Conservation (phyloP, 1,140 invertebrate species). For the Zaprionus ghesquierei region DNA sequence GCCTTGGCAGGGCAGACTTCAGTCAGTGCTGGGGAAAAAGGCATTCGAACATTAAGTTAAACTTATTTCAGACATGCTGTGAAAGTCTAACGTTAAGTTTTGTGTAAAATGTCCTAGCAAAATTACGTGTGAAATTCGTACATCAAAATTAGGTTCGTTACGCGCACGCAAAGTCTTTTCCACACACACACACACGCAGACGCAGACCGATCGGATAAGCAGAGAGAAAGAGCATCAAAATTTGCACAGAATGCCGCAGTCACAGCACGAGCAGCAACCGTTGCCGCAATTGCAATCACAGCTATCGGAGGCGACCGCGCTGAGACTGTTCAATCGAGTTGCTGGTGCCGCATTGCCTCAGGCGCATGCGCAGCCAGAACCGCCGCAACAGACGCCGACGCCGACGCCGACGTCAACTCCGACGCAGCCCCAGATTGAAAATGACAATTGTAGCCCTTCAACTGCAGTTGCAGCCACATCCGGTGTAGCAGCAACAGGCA, state of each 20-base stretch:
- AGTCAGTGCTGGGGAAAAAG: background rate
- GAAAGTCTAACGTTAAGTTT: conserved; percentile 56
- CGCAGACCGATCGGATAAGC: background rate
- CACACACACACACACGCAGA: background rate
- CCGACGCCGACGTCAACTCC: background rate
- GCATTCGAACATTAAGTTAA: background rate
- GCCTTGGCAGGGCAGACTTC: background rate
- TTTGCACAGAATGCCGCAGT: conserved; percentile 20
- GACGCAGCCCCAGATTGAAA: background rate
- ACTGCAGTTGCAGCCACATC: background rate
- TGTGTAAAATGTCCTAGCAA: conserved; percentile 65
- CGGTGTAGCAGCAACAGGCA: background rate
- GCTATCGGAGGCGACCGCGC: conserved; percentile 52
- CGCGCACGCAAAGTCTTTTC: conserved; percentile 17
- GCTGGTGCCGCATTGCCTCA: background rate
- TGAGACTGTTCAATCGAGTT: conserved; percentile 49
- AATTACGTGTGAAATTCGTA: conserved; percentile 64
- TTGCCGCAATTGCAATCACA: background rate
- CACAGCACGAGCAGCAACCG: conserved; percentile 7
- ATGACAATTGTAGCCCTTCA: background rate
- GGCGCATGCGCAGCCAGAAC: background rate
- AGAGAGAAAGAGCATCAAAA: background rate
- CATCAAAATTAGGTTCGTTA: conserved; percentile 46
- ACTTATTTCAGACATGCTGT: conserved; percentile 38
- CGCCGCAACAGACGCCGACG: background rate